Conservation (phyloP, 2,888 invertebrate genomes). For the Clepsis dumicolana region DNA sequence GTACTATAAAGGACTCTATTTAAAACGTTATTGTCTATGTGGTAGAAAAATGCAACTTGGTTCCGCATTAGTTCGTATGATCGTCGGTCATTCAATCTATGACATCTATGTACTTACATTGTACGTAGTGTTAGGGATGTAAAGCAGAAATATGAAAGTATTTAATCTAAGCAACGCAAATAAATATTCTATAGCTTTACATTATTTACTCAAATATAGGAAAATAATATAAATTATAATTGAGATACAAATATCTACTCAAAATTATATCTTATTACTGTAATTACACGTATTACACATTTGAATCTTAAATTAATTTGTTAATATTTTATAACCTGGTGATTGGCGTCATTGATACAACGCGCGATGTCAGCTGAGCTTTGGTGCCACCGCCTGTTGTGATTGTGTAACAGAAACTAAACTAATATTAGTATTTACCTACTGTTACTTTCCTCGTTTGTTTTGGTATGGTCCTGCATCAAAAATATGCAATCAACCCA, state of each 20-base stretch:
- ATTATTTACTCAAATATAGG: slow-evolving; percentile 34
- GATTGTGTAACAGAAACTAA: background rate
- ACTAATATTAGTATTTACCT: background rate
- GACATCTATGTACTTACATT: background rate
- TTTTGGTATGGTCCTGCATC: background rate
- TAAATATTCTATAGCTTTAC: slow-evolving; percentile 34
- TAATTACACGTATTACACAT: slow-evolving; percentile 26
- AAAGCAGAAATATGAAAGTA: slow-evolving; percentile 36
- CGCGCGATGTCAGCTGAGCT: slow-evolving; percentile 1
- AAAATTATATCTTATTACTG: slow-evolving; percentile 32
- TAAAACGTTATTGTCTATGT: slow-evolving; percentile 40
- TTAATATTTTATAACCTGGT: slow-evolving; percentile 8
- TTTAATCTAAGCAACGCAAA: slow-evolving; percentile 36
- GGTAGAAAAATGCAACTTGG: slow-evolving; percentile 37
- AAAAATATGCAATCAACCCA: background rate
- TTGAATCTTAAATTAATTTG: slow-evolving; percentile 23
- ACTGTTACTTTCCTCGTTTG: background rate
- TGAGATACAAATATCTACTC: slow-evolving; percentile 25
- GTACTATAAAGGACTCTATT: slow-evolving; percentile 23
- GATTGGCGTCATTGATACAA: slow-evolving; percentile 8
- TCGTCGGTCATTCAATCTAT: slow-evolving; percentile 22
- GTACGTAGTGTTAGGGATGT: slow-evolving; percentile 4
- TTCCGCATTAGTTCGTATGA: slow-evolving; percentile 22
- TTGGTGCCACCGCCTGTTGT: background rate
- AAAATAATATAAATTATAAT: slow-evolving; percentile 39